These are phyloP conservation scores for Volucella bombylans DNA, from an alignment of 2,888 invertebrate genomes.

Conservation along the genomic window DNA sequence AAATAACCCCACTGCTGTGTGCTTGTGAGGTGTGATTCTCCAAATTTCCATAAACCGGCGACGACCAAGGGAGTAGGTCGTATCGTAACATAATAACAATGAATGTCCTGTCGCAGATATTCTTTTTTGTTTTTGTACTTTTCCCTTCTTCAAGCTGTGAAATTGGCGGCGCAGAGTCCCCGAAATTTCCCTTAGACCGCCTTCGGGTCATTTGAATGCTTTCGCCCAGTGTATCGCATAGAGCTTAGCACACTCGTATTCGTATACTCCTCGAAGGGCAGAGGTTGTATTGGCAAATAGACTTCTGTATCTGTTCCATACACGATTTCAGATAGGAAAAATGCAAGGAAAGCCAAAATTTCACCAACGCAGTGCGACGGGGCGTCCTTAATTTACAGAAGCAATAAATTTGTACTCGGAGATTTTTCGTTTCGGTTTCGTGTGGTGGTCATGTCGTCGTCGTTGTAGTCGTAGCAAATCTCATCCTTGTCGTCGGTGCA, in stretches of 20 bases:
- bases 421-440: conserved; percentile 36
- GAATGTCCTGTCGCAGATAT: conserved; percentile 45
- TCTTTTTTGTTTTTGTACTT: neutral
- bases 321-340: conserved; percentile 39
- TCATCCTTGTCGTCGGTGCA: conserved; percentile 16
- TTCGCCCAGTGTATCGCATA: conserved; percentile 33
- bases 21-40: conserved; percentile 13
- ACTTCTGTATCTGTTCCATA: conserved; percentile 24
- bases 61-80: conserved; percentile 15
- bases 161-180: conserved; percentile 50
- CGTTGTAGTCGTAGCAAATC: neutral
- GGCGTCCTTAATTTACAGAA: conserved; percentile 69
- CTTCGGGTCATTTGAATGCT: conserved; percentile 33
- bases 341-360: conserved; percentile 62
- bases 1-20: conserved; percentile 20
- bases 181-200: neutral
- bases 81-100: conserved; percentile 40
- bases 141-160: conserved; percentile 14
- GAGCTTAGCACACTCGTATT: conserved; percentile 57
- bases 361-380: conserved; percentile 56
- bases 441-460: conserved; percentile 5
- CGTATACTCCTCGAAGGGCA: conserved; percentile 35
- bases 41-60: conserved; percentile 50
- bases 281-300: conserved; percentile 57
- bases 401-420: conserved; percentile 70